phyloP scores from a whole-genome alignment of 92 coral and sea anemone species.

The Diadumene lineata region DNA sequence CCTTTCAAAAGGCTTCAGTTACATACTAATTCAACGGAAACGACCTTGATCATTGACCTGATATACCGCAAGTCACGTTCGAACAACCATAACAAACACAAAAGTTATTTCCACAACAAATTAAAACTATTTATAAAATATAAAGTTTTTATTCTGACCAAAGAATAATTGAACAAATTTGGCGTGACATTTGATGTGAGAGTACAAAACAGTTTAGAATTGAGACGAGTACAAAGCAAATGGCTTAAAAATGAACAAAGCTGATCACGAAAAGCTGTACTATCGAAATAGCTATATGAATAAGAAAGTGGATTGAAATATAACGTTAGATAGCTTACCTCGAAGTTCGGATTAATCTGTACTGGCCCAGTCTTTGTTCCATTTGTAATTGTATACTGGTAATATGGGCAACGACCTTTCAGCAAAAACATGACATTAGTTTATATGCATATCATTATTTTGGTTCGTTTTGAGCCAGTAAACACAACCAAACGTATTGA shows the following conservation, averaged over 20 bases:
- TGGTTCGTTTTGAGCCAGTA: not conserved
- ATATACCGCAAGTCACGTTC: not conserved
- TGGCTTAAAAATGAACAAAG: no score
- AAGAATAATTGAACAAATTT: no score
- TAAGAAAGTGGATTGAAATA: not conserved
- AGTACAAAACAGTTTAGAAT: no score
- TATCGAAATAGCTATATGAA: no score
- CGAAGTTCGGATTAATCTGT: slow-evolving; percentile 13
- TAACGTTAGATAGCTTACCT: slow-evolving; percentile 10
- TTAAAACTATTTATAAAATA: no score
- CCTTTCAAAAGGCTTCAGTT: not conserved
- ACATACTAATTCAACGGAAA: not conserved
- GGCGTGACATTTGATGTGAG: no score
- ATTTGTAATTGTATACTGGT: slow-evolving; percentile 2
- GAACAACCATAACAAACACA: not conserved
- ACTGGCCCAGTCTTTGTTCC: not conserved
- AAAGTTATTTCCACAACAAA: not conserved
- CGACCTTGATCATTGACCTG: slow-evolving; percentile 6
- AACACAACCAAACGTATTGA: not conserved
- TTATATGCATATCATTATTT: no score
- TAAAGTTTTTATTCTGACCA: no score
- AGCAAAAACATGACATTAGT: not conserved
- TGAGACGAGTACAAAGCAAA: no score
- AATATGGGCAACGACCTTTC: slow-evolving; percentile 15
- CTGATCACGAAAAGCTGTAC: no score